These are phyloP conservation scores for Pterois miles DNA, from an alignment of 2,797 vertebrate genomes.

Conservation along the genomic window DNA sequence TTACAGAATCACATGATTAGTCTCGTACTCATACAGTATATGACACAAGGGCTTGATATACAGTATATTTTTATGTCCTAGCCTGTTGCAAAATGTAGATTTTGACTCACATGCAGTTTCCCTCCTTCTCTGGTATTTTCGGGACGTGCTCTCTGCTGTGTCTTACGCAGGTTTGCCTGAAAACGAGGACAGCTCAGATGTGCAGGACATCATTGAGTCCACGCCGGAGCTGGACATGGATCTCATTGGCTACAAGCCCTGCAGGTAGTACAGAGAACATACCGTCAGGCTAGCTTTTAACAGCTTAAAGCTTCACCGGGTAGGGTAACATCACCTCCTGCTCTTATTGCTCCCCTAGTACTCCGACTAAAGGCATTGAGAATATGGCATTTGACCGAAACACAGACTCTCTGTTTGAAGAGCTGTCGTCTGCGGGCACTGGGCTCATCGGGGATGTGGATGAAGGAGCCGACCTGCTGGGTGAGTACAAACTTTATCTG, in stretches of 20 bases:
- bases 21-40: too few species aligned
- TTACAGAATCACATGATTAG: background rate
- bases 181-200: conserved; percentile 94
- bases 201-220: conserved; percentile 98
- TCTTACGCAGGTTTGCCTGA: conserved; percentile 87
- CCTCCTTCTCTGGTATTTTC: background rate
- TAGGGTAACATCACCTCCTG: background rate
- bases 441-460: conserved; percentile 98
- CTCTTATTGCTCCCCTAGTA: conserved; percentile 78
- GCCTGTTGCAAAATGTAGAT: background rate
- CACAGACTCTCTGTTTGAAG: conserved; percentile 97
- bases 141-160: background rate
- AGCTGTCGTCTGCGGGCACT: conserved; percentile 95
- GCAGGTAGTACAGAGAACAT: conserved; percentile 83
- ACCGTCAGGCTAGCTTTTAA: background rate
- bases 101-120: background rate
- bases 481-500: conserved; percentile 80
- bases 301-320: background rate
- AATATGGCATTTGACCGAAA: conserved; percentile 98
- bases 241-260: conserved; percentile 90
- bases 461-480: conserved; percentile 96
- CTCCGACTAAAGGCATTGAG: conserved; percentile 96
- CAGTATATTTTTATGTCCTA: background rate
- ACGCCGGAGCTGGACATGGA: conserved; percentile 98
- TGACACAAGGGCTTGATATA: background rate